A percentile compares a stretch with the other conserved stretches of the same genome.
These are phyloP conservation scores for Tricholauxania praeusta DNA, from an alignment of 2,888 invertebrate genomes.

Conservation along the genomic window DNA sequence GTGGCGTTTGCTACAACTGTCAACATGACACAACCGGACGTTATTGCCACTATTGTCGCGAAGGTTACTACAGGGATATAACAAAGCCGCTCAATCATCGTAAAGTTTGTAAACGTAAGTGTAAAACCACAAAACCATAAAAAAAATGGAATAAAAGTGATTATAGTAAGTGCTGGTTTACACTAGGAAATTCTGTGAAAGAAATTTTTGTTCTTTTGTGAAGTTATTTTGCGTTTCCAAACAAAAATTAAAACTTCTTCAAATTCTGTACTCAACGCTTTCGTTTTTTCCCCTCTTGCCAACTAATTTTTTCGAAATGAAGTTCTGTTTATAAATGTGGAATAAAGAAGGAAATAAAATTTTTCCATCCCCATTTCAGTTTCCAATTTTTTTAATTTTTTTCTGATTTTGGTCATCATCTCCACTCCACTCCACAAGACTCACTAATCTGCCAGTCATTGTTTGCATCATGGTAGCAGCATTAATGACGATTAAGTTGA, in stretches of 20 bases:
- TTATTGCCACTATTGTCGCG: conserved; percentile 98
- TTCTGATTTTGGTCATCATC: conserved; percentile 15
- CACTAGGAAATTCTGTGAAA: no score
- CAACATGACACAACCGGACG: conserved; percentile 97
- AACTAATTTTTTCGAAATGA: no score
- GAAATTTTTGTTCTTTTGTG: no score
- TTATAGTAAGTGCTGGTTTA: no score
- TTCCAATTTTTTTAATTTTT: background rate
- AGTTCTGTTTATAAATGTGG: no score
- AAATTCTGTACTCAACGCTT: no score
- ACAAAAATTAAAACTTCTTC: no score
- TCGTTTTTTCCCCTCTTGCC: no score
- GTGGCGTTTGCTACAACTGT: conserved; percentile 97
- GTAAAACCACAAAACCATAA: conserved; percentile 10
- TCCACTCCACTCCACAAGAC: conserved; percentile 7
- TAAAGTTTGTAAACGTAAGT: conserved; percentile 97
- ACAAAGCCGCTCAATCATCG: conserved; percentile 93
- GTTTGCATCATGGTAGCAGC: conserved; percentile 40
- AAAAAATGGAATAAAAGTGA: background rate
- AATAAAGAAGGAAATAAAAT: conserved; percentile 1
- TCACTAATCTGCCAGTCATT: conserved; percentile 46
- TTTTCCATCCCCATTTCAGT: background rate
- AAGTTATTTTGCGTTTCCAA: no score
- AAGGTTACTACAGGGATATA: conserved; percentile 96
- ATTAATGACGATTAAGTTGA: conserved; percentile 45